phyloP scores from a whole-genome alignment of 2,113 vertebrate genomes.

The Cheirogaleus medius region DNA sequence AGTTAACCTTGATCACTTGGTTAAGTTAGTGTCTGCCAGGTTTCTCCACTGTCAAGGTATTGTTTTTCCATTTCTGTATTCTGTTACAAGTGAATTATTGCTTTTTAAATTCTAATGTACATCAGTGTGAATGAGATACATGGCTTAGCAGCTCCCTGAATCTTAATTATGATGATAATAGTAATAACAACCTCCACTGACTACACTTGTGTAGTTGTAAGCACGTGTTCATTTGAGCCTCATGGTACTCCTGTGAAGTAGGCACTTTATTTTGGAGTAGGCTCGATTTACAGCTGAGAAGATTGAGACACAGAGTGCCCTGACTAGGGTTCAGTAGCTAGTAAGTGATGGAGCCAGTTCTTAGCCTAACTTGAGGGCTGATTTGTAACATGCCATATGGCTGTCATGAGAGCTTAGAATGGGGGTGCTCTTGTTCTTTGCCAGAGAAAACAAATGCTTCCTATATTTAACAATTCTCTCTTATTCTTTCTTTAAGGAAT shows the following conservation, averaged over 20 bases:
- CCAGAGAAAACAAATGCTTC: neutral
- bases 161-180: neutral
- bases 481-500: conserved; percentile 29
- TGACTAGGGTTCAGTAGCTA: neutral
- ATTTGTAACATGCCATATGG: neutral
- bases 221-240: neutral
- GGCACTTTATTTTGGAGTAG: neutral
- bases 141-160: neutral
- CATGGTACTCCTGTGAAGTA: neutral
- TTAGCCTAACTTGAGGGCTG: neutral
- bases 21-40: neutral
- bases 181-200: neutral
- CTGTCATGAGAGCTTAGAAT: neutral
- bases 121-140: neutral
- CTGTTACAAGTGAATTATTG: neutral
- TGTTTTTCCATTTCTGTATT: neutral
- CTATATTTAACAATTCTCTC: neutral
- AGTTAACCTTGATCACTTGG: neutral
- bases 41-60: neutral
- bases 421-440: neutral
- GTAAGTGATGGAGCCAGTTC: neutral
- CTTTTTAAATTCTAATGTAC: conserved; percentile 34
- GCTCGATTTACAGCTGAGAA: neutral
- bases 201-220: neutral
- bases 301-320: neutral